These are phyloP conservation scores for Nudaria mundana DNA, from an alignment of 2,888 invertebrate species.

Conservation along the genomic window DNA sequence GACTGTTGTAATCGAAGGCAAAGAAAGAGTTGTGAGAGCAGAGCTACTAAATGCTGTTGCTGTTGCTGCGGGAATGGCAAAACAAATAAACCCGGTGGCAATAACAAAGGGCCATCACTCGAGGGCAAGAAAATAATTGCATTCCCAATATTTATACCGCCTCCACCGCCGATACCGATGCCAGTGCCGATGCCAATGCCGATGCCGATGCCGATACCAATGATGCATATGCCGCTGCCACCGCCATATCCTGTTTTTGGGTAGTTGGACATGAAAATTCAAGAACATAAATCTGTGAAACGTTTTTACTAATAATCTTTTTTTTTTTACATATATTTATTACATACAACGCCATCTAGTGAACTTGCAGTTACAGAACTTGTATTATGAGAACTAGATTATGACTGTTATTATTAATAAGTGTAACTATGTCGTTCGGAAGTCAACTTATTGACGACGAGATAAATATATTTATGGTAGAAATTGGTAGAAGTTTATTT, in stretches of 20 bases:
- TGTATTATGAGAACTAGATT: too few relatives aligned
- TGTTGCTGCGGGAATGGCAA: conserved; percentile 3
- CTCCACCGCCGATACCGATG: background rate
- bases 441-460: too few relatives aligned
- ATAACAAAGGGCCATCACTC: background rate
- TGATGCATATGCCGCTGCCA: background rate
- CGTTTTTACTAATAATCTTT: too few relatives aligned
- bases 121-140: conserved; percentile 10
- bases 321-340: too few relatives aligned
- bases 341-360: too few relatives aligned
- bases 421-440: too few relatives aligned
- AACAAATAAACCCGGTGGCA: background rate
- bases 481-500: too few relatives aligned
- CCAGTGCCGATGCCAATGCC: background rate
- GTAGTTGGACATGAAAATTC: too few relatives aligned
- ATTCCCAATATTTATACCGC: conserved; percentile 29
- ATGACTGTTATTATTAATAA: too few relatives aligned
- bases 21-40: background rate
- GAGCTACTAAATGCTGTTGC: background rate
- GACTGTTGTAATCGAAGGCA: background rate
- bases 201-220: background rate
- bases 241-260: background rate
- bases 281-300: too few relatives aligned
- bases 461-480: too few relatives aligned
- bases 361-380: too few relatives aligned